A percentile compares a stretch with the other conserved stretches of the same genome.
Conservation (phyloP, 1,140 invertebrate species). For the Cyrtorhinus lividipennis region DNA sequence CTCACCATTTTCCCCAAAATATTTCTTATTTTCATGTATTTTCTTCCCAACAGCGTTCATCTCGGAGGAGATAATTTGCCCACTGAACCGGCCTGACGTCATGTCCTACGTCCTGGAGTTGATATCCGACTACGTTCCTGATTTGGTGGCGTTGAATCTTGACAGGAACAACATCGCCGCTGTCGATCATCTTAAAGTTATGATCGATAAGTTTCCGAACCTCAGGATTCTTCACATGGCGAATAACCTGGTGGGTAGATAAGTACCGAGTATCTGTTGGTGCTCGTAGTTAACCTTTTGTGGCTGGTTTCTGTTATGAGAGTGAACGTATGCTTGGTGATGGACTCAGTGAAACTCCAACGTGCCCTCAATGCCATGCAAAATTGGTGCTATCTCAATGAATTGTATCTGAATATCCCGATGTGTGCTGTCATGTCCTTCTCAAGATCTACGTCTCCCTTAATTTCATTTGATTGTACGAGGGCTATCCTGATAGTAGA, state of each 20-base stretch:
- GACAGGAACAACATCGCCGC: slow-evolving; percentile 60
- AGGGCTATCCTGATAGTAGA: no score
- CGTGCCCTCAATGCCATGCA: no score
- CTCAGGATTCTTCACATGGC: slow-evolving; percentile 66
- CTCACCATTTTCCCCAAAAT: no score
- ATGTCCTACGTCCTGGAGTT: slow-evolving; percentile 59
- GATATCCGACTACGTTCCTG: slow-evolving; percentile 64
- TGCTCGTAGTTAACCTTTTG: neutral
- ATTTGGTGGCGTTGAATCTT: slow-evolving; percentile 63
- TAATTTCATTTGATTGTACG: no score
- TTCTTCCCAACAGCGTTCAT: slow-evolving; percentile 41
- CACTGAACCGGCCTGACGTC: slow-evolving; percentile 53
- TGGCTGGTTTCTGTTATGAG: no score
- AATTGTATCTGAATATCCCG: no score
- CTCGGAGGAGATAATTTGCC: slow-evolving; percentile 54
- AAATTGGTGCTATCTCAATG: no score
- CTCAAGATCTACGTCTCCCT: no score
- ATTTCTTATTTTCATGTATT: no score
- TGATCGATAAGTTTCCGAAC: slow-evolving; percentile 48
- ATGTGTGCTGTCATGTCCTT: no score
- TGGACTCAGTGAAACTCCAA: no score
- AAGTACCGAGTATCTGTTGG: neutral
- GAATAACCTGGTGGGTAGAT: slow-evolving; percentile 65
- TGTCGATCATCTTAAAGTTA: slow-evolving; percentile 46
- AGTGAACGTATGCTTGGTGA: no score